Evolutionary conservation across 2,797 vertebrate species (phyloP), one percentile per base, ranked within the genome.

Genomic region (Molossus molossus): DNA sequence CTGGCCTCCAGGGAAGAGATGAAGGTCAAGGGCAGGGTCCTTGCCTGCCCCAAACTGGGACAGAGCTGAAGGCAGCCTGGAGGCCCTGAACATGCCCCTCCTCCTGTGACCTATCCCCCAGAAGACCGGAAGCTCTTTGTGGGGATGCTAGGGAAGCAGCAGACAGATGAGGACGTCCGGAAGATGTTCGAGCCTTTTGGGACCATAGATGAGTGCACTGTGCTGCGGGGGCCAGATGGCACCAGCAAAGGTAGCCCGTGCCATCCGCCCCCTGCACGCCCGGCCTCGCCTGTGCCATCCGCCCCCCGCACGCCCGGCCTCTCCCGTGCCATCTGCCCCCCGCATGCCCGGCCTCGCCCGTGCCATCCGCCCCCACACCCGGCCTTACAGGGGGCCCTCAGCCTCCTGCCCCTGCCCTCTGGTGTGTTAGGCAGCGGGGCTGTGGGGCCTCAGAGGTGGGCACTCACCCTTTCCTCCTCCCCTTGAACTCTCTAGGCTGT

Each of bases 101-200:
- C 23, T 76, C 83, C 85, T 72, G n/a, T 55, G 40, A 12, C 33
- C 73, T 62, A 14, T 50, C 86, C 65, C 21, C 62, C 96, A 98
- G 99, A 99, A 98, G 99, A 99, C 98, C 98, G 99, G 98, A 99
- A 99, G 98, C 98, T 99, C 94, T 99, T 99, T 98, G 99, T 99
- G 91, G 99, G 99, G 87, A 99, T 99, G 99, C 98, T 99, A 97
- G 99, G 99, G 87, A 99, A 99, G 98, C 99, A 99, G 98, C 99
- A 99, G 98, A 99, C 99, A 29, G 99, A 99, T 73, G 99, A 99
- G 95, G 99, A 99, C 0, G 99, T 99, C 84, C 98, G 99, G 97
- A 99, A 99, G 98, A 99, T 99, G 98, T 99, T 99, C 17, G 99
- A 99, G 95, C 99, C 99, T 9, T 99, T 99, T 2, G 99, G 99